phyloP scores from a whole-genome alignment of 2,113 vertebrate species.

The Mastomys natalensis region DNA sequence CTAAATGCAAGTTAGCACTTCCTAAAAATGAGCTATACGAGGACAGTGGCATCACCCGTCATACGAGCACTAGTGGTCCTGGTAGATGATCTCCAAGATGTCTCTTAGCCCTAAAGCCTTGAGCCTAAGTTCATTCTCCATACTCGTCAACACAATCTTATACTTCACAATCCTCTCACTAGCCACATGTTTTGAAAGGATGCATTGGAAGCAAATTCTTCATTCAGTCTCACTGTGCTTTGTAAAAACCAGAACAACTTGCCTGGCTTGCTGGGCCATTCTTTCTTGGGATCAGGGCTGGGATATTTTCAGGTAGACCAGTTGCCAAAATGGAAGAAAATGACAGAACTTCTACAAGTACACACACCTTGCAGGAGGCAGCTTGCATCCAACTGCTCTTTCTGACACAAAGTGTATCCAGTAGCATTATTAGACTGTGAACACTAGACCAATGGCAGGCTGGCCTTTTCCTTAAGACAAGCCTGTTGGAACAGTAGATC shows the following conservation, averaged over 20 bases:
- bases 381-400: not conserved
- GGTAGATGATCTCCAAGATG: not conserved
- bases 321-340: not conserved
- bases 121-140: conserved; percentile 43
- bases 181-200: conserved; percentile 44
- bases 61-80: not conserved
- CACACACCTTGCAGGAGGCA: not conserved
- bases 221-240: not conserved
- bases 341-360: not conserved
- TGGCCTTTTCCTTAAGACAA: not conserved
- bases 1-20: conserved; percentile 52
- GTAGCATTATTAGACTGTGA: not conserved
- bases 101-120: not conserved
- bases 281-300: not conserved
- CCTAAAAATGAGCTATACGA: conserved; percentile 18
- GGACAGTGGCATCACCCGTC: conserved; percentile 25
- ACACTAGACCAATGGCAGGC: not conserved
- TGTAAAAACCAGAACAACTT: conserved; percentile 20
- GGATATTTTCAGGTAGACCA: not conserved
- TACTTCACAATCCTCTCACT: conserved; percentile 15
- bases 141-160: not conserved
- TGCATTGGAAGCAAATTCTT: conserved; percentile 7
- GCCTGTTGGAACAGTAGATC: not conserved
- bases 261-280: not conserved
- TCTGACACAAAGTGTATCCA: conserved; percentile 24